Evolutionary conservation across 2,113 vertebrate genomes (phyloP).

Genomic region (Catharus fuscescens): DNA sequence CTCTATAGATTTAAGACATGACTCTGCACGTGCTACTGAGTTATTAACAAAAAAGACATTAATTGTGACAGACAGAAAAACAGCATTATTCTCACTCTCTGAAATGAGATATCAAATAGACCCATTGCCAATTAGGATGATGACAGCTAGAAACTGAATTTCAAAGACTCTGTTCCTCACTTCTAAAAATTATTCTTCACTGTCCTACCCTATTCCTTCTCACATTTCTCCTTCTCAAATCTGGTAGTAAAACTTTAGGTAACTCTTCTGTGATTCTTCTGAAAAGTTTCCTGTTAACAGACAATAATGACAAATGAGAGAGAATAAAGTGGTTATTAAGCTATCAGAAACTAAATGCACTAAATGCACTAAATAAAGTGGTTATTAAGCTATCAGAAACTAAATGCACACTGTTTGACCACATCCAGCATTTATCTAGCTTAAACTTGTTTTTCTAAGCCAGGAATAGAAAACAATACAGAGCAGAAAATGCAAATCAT

Average conservation of each 20-base stretch:
- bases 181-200: constrained; percentile 47
- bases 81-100: constrained; percentile 49
- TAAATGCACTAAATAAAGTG: not conserved
- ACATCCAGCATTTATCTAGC: not conserved
- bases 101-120: constrained; percentile 60
- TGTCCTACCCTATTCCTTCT: constrained; percentile 50
- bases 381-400: constrained; percentile 50
- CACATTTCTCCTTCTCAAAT: not conserved
- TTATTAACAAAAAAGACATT: constrained; percentile 71
- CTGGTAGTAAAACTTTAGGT: constrained; percentile 39
- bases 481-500: constrained; percentile 69
- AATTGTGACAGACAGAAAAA: constrained; percentile 67
- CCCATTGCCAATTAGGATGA: constrained; percentile 62
- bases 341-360: constrained; percentile 27
- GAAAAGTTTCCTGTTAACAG: constrained; percentile 65
- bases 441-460: constrained; percentile 17
- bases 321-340: constrained; percentile 50
- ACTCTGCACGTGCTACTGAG: constrained; percentile 15
- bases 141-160: constrained; percentile 69
- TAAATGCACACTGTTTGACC: not conserved
- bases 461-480: constrained; percentile 22
- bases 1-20: not conserved
- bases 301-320: constrained; percentile 69
- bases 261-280: constrained; percentile 53
- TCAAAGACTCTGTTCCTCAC: constrained; percentile 57